Base-by-base conservation (phyloP, 2,113 vertebrate species). In the Gymnocephalus cernua region DNA sequence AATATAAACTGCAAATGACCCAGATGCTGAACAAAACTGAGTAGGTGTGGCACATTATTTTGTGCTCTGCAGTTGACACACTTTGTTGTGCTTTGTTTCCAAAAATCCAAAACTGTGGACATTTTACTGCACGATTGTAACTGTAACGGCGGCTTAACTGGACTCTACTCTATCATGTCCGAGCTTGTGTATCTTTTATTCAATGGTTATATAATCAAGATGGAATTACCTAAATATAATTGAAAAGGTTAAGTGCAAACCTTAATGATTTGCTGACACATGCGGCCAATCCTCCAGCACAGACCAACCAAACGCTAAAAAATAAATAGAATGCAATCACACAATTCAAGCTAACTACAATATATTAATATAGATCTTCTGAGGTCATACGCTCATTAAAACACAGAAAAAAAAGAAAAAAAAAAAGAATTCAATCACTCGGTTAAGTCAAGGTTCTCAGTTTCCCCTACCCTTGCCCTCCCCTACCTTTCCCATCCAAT, bases 311-410 rank as follows among this genome's bases (percentile, higher is more conserved):
- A 94, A 93, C 82, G 19, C 91, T 93, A 93, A 91, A 90, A 92
- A 93, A 94, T 96, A 96, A 96, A 96, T 96, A 95, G 91, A 85
- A 92, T 89, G 94, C 87, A 95, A 94, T 88, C 92, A 95, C 94
- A 95, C 94, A 93, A 92, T 93, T 95, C 94, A 95, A 96, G 95
- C 96, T 96, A 96, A 96, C 93, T 95, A 96, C 95, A 96, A 96
- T 96, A 96, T 96, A 96, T 97, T 97, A 94, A 93, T 96, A 96
- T 96, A 96, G 95, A 96, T 96, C 93, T 93, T 96, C 93, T 96
- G 93, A 94, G 92, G 87, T 94, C 94, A 95, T 94, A 96, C 93
- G 87, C 92, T 94, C 51, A 91, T 90, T 93, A 93, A 95, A 93
- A 95, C 89, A 91, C 81, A 84, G 77, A 84, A 15, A 78, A 57